phyloP scores from a whole-genome alignment of 2,113 vertebrate genomes.

The Perca fluviatilis region DNA sequence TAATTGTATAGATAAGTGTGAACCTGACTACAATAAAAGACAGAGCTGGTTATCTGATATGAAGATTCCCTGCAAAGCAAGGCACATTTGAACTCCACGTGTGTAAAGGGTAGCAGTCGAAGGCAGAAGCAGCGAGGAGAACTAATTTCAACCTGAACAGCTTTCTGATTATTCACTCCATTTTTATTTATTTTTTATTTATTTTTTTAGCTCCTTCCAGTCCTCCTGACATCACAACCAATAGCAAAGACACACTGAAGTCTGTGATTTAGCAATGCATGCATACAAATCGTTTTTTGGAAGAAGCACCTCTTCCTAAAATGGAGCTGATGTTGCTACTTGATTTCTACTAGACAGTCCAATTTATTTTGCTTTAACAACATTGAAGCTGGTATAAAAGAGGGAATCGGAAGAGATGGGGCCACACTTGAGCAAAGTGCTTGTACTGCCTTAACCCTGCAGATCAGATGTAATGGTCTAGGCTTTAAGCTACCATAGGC shows the following conservation, averaged over 20 bases:
- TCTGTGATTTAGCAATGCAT: slow-evolving; percentile 58
- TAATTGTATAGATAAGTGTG: slow-evolving; percentile 71
- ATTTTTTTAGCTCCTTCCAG: slow-evolving; percentile 30
- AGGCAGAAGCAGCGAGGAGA: slow-evolving; percentile 48
- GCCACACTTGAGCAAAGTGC: slow-evolving; percentile 49
- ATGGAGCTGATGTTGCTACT: slow-evolving; percentile 23
- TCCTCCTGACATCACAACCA: slow-evolving; percentile 63
- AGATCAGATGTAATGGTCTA: slow-evolving; percentile 69
- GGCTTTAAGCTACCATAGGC: slow-evolving; percentile 69
- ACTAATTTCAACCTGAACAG: slow-evolving; percentile 76
- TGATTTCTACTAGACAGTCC: slow-evolving; percentile 29
- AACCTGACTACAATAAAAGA: slow-evolving; percentile 75
- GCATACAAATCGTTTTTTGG: slow-evolving; percentile 72
- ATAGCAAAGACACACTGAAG: slow-evolving; percentile 51
- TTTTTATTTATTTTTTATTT: slow-evolving; percentile 40
- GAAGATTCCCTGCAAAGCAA: slow-evolving; percentile 65
- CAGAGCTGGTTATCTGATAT: slow-evolving; percentile 74
- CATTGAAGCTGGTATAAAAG: slow-evolving; percentile 27
- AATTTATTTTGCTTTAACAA: slow-evolving; percentile 57
- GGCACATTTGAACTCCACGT: slow-evolving; percentile 65
- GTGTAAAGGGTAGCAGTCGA: slow-evolving; percentile 70
- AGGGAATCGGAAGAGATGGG: slow-evolving; percentile 25
- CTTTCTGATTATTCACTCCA: slow-evolving; percentile 72
- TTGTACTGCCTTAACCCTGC: slow-evolving; percentile 71
- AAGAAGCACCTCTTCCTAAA: slow-evolving; percentile 30